phyloP scores from a whole-genome alignment of 2,113 vertebrate genomes.

The Malurus melanocephalus region DNA sequence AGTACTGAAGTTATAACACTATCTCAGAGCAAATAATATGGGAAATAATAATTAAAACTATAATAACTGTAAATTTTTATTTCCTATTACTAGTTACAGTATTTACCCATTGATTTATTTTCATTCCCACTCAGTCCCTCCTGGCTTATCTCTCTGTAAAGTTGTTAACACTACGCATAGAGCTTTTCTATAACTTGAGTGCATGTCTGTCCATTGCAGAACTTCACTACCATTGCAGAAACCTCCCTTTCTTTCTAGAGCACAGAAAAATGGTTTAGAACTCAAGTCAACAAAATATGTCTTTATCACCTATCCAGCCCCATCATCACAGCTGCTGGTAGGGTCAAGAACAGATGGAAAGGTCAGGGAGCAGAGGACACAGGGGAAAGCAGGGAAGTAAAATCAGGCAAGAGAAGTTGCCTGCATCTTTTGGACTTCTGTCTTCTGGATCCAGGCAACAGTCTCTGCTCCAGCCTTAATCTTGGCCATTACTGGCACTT shows the following conservation, averaged over 20 bases:
- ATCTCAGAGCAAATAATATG: rapidly evolving
- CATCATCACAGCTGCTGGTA: neutral
- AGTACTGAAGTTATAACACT: neutral
- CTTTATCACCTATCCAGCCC: neutral
- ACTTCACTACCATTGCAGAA: neutral
- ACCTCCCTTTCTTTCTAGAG: neutral
- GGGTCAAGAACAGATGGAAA: neutral
- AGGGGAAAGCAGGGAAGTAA: neutral
- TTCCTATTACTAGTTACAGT: neutral
- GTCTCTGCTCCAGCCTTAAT: neutral
- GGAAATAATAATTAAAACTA: neutral
- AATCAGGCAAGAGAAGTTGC: neutral
- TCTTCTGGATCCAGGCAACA: neutral
- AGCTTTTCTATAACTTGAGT: neutral
- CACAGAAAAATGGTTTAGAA: neutral
- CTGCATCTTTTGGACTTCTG: neutral
- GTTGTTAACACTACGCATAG: neutral
- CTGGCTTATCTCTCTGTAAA: neutral
- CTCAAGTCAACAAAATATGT: neutral
- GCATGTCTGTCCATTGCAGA: neutral
- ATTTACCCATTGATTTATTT: neutral
- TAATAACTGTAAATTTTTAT: neutral
- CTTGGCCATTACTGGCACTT: neutral
- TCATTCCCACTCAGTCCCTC: neutral
- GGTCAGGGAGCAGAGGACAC: neutral